phyloP scores from a whole-genome alignment of 2,113 vertebrate genomes.

The Microtus richardsoni region DNA sequence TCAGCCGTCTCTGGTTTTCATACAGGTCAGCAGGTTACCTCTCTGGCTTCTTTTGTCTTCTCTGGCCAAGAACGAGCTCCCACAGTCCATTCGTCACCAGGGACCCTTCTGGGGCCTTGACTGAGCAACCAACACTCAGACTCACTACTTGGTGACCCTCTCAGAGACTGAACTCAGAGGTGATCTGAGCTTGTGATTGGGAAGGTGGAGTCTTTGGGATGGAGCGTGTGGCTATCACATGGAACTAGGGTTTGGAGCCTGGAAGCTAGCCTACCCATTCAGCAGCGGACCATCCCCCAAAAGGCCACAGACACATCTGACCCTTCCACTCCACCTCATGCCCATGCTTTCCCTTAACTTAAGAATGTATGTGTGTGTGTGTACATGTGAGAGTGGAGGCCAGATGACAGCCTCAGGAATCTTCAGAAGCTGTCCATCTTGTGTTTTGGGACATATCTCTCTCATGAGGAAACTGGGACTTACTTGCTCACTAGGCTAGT shows the following conservation, averaged over 20 bases:
- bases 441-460: background rate
- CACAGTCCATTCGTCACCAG: background rate
- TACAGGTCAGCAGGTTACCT: background rate
- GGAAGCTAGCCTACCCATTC: background rate
- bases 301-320: background rate
- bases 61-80: background rate
- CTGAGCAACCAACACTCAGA: background rate
- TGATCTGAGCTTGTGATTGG: rapidly evolving
- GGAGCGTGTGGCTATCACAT: rapidly evolving
- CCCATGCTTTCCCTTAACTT: background rate
- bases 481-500: background rate
- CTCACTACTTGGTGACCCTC: rapidly evolving
- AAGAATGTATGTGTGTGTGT: background rate
- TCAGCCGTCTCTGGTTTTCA: background rate
- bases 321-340: too few species aligned
- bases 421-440: background rate
- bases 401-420: background rate
- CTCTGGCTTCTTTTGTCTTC: background rate
- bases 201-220: background rate
- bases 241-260: too few species aligned
- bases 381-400: background rate
- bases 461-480: background rate
- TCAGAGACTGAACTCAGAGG: background rate
- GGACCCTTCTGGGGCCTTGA: background rate
- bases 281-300: rapidly evolving